Evolutionary conservation across 2,113 vertebrate species (phyloP).

Genomic region (Australoheros scitulus): DNA sequence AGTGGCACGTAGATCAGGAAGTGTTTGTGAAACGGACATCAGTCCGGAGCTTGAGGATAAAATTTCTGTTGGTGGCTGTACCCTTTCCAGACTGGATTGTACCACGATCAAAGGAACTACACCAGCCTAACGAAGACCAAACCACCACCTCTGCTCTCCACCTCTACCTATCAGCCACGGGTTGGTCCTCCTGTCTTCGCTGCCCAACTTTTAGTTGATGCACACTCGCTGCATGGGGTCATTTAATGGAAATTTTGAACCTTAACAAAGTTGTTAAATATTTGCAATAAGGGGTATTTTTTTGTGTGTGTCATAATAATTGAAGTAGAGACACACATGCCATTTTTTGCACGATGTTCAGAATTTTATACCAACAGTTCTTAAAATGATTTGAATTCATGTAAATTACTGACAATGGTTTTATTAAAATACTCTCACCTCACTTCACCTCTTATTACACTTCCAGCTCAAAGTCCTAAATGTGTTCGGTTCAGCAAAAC

Average conservation of each 20-base stretch:
- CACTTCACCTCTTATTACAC: background rate
- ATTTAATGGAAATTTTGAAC: conserved; percentile 20
- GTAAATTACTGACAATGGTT: conserved; percentile 20
- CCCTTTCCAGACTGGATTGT: conserved; percentile 87
- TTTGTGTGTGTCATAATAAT: background rate
- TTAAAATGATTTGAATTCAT: conserved; percentile 29
- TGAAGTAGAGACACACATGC: background rate
- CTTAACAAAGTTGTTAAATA: background rate
- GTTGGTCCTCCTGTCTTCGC: conserved; percentile 59
- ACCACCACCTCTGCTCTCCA: conserved; percentile 66
- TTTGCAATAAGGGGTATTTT: background rate
- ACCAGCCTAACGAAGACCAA: conserved; percentile 90
- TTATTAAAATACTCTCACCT: conserved; percentile 14
- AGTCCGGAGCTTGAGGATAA: background rate
- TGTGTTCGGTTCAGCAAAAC: conserved; percentile 31
- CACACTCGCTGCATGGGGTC: background rate
- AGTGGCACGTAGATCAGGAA: background rate
- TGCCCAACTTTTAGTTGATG: background rate
- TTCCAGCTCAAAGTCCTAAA: conserved; percentile 3
- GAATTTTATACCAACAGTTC: background rate
- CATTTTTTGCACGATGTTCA: background rate
- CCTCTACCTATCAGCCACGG: conserved; percentile 74
- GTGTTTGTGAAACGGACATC: background rate
- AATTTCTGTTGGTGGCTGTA: conserved; percentile 32
- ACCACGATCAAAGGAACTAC: conserved; percentile 94